Conservation (phyloP, 2,888 invertebrate genomes). For the Masnerella sp. region DNA sequence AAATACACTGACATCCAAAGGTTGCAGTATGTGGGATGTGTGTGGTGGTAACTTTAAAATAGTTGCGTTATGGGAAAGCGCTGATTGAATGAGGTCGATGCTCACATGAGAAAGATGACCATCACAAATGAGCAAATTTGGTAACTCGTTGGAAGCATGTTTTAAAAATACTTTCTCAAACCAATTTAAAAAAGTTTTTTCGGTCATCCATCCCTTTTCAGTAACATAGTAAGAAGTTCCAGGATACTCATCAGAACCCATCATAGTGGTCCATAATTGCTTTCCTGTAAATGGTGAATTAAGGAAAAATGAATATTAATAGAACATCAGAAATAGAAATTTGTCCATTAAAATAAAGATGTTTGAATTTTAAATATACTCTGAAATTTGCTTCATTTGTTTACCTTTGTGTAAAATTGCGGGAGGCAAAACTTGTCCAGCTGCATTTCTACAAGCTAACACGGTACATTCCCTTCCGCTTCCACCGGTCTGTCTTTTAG, state of each 20-base stretch:
- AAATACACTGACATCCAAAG: conserved; percentile 38
- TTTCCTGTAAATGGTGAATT: conserved; percentile 20
- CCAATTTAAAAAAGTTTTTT: background rate
- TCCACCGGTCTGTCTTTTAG: conserved; percentile 12
- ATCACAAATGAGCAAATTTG: conserved; percentile 33
- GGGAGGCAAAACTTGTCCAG: conserved; percentile 6
- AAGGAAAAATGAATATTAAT: background rate
- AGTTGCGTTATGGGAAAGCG: conserved; percentile 10
- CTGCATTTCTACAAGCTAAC: conserved; percentile 22
- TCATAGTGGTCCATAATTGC: conserved; percentile 14
- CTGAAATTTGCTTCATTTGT: background rate
- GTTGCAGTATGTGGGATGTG: conserved; percentile 42
- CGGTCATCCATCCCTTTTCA: conserved; percentile 34
- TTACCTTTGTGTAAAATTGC: conserved; percentile 32
- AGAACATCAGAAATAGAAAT: no score
- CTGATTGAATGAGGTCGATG: conserved; percentile 11
- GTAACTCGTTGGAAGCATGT: conserved; percentile 2
- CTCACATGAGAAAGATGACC: conserved; percentile 32
- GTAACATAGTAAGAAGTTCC: conserved; percentile 12
- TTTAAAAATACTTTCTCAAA: conserved; percentile 19
- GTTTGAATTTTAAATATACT: no score
- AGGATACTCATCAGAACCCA: conserved; percentile 17
- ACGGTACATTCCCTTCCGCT: conserved; percentile 13
- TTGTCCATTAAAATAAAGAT: no score
- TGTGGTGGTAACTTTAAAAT: conserved; percentile 40